Evolutionary conservation across 2,113 vertebrate genomes (phyloP).

Genomic region (Xyliphius kryptos): DNA sequence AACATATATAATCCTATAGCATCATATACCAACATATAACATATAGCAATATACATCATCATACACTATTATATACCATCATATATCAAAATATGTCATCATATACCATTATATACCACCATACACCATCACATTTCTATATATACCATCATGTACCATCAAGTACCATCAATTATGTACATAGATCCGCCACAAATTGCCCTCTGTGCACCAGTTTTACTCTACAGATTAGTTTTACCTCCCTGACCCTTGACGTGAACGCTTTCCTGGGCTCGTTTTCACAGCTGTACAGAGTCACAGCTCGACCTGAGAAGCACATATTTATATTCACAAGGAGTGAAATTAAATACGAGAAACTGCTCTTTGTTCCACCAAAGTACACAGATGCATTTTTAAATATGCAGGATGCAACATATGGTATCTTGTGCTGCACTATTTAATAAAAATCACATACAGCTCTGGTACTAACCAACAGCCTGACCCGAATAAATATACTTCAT

Average conservation of each 20-base stretch:
- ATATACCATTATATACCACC: too few species aligned
- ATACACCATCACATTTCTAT: too few species aligned
- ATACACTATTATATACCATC: too few species aligned
- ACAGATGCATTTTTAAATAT: constrained; percentile 14
- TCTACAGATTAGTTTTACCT: not conserved
- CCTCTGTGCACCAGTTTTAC: too few species aligned
- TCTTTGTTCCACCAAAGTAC: constrained; percentile 4
- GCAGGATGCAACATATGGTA: constrained; percentile 20
- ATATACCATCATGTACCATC: too few species aligned
- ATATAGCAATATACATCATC: too few species aligned
- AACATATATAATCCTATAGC: too few species aligned
- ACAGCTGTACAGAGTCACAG: not conserved
- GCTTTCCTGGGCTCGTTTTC: too few species aligned
- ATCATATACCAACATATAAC: too few species aligned
- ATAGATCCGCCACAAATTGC: too few species aligned
- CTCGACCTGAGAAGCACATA: not conserved
- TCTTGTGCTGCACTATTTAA: not conserved
- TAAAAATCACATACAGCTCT: not conserved
- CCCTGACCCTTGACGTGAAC: constrained; percentile 2
- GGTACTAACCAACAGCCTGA: not conserved
- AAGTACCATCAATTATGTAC: too few species aligned
- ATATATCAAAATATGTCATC: too few species aligned
- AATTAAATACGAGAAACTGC: constrained; percentile 13
- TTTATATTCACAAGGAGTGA: constrained; percentile 12
- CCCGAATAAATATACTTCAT: not conserved